A percentile compares a stretch with the other conserved stretches of the same genome.
Evolutionary conservation across 2,113 vertebrate species (phyloP).

Genomic region (Elgaria multicarinata): DNA sequence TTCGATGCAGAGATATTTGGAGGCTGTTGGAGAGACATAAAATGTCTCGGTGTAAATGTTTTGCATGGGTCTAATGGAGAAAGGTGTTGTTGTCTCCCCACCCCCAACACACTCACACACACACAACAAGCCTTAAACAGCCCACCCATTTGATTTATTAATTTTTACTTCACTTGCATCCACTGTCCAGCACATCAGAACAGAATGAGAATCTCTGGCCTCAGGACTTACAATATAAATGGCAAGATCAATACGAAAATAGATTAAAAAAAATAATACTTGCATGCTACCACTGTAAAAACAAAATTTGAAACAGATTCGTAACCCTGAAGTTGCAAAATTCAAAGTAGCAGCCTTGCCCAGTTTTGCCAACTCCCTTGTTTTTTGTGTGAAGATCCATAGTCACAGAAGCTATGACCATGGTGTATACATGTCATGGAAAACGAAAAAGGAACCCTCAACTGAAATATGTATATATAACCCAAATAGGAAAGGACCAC

Average conservation of each 20-base stretch:
- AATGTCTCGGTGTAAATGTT: not conserved
- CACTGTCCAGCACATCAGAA: not conserved
- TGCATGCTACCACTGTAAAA: no score
- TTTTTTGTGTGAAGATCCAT: no score
- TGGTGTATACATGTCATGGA: no score
- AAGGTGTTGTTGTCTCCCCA: not conserved
- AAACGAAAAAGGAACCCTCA: no score
- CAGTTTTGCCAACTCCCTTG: no score
- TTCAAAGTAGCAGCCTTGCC: no score
- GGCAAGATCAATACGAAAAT: not conserved
- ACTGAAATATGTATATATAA: no score
- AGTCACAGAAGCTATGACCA: no score
- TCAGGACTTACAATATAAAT: not conserved
- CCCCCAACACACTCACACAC: no score
- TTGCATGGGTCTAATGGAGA: not conserved
- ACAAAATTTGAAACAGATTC: no score
- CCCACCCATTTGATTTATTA: accelerated
- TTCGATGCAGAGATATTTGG: slow-evolving; percentile 28
- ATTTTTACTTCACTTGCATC: not conserved
- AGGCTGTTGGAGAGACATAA: not conserved
- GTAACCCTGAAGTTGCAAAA: no score
- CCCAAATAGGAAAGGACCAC: no score
- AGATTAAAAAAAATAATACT: not conserved
- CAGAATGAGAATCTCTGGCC: not conserved
- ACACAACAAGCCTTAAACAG: not conserved